Evolutionary conservation across 2,797 vertebrate genomes (phyloP).

Genomic region (Knipowitschia caucasica): DNA sequence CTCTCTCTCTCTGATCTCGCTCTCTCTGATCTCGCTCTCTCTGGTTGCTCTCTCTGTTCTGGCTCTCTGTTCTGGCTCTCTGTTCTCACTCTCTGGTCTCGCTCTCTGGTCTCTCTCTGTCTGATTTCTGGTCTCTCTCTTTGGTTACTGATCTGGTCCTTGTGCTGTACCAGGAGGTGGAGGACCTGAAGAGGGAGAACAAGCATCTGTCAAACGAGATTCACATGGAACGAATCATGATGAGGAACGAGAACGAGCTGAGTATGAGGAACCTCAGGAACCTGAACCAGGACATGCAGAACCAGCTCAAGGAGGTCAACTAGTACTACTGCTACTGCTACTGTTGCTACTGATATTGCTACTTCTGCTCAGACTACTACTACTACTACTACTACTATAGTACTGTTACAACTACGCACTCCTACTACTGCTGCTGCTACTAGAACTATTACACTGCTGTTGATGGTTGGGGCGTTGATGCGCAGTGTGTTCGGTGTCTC

Average conservation of each 20-base stretch:
- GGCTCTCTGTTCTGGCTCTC: no score
- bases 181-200: slow-evolving; percentile 81
- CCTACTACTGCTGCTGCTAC: not conserved
- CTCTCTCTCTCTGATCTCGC: no score
- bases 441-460: no score
- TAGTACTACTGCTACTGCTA: not conserved
- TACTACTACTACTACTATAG: not conserved
- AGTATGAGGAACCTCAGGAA: slow-evolving; percentile 80
- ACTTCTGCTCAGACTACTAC: not conserved
- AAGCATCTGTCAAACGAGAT: slow-evolving; percentile 78
- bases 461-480: no score
- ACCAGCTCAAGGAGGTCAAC: slow-evolving; percentile 76
- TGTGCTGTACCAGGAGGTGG: slow-evolving; percentile 73
- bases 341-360: not conserved
- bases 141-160: not conserved
- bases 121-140: no score
- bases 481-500: no score
- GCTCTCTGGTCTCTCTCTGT: no score
- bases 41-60: no score
- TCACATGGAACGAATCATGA: slow-evolving; percentile 79
- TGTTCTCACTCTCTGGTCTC: no score
- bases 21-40: no score
- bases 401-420: not conserved
- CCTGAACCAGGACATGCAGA: slow-evolving; percentile 79
- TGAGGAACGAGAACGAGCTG: slow-evolving; percentile 80